Evolutionary conservation across 2,888 invertebrate species (phyloP).

Genomic region (Spilosoma lubricipeda): DNA sequence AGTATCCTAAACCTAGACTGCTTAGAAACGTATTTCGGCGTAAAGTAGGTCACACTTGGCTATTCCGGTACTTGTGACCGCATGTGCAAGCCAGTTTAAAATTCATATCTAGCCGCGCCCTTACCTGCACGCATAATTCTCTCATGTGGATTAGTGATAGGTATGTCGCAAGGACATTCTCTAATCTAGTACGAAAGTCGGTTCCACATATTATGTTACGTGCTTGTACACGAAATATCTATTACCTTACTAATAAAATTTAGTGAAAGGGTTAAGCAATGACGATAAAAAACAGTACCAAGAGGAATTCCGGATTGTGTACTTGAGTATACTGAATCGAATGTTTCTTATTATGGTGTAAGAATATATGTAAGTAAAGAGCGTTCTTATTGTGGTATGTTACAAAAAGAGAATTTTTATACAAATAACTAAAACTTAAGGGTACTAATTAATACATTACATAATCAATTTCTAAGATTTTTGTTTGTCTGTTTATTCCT

Average conservation of each 20-base stretch:
- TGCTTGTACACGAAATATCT: slow-evolving; percentile 1
- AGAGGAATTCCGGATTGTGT: neutral
- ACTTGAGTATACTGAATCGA: neutral
- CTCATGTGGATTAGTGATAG: slow-evolving; percentile 46
- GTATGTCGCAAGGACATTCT: slow-evolving; percentile 60
- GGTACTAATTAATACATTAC: too few relatives aligned
- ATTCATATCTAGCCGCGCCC: slow-evolving; percentile 81
- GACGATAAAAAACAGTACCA: neutral
- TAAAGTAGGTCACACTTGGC: slow-evolving; percentile 73
- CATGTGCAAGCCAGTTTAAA: slow-evolving; percentile 68
- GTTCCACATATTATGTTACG: slow-evolving; percentile 11
- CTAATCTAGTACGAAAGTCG: slow-evolving; percentile 1
- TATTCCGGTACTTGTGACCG: slow-evolving; percentile 53
- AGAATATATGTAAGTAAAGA: neutral
- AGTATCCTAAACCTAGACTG: slow-evolving; percentile 18
- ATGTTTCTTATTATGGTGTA: neutral
- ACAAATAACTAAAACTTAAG: too few relatives aligned
- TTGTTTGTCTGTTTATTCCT: too few relatives aligned
- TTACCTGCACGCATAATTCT: slow-evolving; percentile 46
- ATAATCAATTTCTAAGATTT: too few relatives aligned
- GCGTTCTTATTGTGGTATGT: neutral
- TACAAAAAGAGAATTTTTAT: too few relatives aligned
- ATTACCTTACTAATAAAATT: neutral
- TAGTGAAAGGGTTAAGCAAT: neutral
- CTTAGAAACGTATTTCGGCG: slow-evolving; percentile 52